phyloP scores from a whole-genome alignment of 2,888 invertebrate species.

The Monoplex corrugatus region DNA sequence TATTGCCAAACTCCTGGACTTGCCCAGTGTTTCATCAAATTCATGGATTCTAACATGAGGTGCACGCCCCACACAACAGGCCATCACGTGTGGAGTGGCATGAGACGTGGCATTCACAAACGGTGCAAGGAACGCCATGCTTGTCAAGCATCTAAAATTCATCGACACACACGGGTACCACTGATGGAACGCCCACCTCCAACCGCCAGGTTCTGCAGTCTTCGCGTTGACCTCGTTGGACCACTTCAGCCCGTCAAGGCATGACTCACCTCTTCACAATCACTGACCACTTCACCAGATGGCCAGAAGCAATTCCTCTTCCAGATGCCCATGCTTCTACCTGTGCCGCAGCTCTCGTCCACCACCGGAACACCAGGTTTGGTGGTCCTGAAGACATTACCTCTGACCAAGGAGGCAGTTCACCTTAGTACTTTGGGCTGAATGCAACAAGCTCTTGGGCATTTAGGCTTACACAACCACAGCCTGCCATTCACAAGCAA shows the following conservation, averaged over 20 bases:
- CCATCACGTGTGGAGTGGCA: background rate
- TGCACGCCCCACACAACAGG: background rate
- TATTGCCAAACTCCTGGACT: conserved; percentile 42
- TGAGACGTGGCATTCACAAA: background rate
- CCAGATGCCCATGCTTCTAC: background rate
- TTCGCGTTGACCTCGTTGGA: conserved; percentile 22
- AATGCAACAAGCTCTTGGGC: background rate
- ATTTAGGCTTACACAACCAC: background rate
- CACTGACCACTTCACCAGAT: background rate
- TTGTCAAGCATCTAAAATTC: background rate
- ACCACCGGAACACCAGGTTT: background rate
- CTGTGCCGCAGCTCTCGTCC: background rate
- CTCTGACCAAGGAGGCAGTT: background rate
- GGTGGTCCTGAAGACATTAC: background rate
- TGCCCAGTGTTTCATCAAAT: conserved; percentile 44
- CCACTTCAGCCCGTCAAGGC: background rate
- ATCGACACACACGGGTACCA: conserved; percentile 22
- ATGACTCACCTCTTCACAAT: background rate
- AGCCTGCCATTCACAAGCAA: background rate
- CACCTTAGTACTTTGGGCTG: background rate
- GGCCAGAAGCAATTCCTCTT: background rate
- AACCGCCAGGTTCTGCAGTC: conserved; percentile 37
- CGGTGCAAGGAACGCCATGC: background rate
- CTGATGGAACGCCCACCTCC: conserved; percentile 17
- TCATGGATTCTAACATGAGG: conserved; percentile 36